phyloP scores from a whole-genome alignment of 2,888 invertebrate species.

The Drosophila formosana region DNA sequence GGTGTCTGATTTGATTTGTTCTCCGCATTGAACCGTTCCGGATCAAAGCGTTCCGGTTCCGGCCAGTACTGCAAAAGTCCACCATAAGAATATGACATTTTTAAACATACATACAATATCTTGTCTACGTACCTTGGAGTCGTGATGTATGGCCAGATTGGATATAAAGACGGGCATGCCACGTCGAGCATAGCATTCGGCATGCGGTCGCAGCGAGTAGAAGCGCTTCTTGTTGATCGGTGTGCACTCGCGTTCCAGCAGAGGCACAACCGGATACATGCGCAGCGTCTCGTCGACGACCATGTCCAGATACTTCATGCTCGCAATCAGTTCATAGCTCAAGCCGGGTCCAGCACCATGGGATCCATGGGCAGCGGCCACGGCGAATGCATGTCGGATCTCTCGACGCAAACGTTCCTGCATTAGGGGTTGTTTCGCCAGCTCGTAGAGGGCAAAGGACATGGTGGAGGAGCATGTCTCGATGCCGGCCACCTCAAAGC shows the following conservation, averaged over 20 bases:
- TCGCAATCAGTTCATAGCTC: slow-evolving; percentile 84
- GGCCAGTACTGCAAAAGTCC: slow-evolving; percentile 79
- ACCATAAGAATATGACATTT: not conserved
- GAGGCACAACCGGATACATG: slow-evolving; percentile 84
- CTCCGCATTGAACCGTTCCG: slow-evolving; percentile 81
- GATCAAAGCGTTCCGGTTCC: slow-evolving; percentile 83
- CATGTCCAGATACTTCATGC: slow-evolving; percentile 85
- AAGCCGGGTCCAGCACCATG: slow-evolving; percentile 54
- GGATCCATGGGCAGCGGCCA: slow-evolving; percentile 53
- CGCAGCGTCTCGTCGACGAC: slow-evolving; percentile 84
- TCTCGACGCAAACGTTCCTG: slow-evolving; percentile 85
- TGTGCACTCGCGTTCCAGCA: slow-evolving; percentile 83
- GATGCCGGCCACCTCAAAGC: slow-evolving; percentile 84
- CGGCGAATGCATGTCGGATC: slow-evolving; percentile 80
- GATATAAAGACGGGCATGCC: slow-evolving; percentile 84
- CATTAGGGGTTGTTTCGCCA: slow-evolving; percentile 84
- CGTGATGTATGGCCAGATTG: slow-evolving; percentile 83
- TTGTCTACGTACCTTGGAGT: slow-evolving; percentile 76
- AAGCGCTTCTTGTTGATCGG: slow-evolving; percentile 78
- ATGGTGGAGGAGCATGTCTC: slow-evolving; percentile 84
- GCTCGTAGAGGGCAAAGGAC: slow-evolving; percentile 85
- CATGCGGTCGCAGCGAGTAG: slow-evolving; percentile 82
- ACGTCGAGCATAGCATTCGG: slow-evolving; percentile 80
- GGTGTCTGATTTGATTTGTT: slow-evolving; percentile 78
- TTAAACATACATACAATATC: not conserved